These are phyloP conservation scores for Sphaerodactylus townsendi DNA, from an alignment of 2,113 vertebrate genomes.

Conservation along the genomic window DNA sequence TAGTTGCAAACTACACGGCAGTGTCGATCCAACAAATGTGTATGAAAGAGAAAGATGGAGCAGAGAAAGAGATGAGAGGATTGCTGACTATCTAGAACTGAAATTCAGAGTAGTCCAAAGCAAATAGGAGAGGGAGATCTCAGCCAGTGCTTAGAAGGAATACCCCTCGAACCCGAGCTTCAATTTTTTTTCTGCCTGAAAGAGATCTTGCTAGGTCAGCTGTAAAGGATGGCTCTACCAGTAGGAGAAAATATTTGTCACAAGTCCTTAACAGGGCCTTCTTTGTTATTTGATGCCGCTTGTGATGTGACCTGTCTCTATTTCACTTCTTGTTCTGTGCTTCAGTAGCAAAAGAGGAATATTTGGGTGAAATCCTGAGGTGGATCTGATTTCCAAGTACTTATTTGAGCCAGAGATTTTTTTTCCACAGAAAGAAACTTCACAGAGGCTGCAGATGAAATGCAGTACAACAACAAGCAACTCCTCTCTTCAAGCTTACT, in stretches of 20 bases:
- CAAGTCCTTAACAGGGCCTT: neutral
- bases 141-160: neutral
- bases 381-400: slow-evolving; percentile 18
- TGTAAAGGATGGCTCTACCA: neutral
- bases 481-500: neutral
- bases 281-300: neutral
- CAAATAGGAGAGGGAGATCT: neutral
- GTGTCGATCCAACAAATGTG: neutral
- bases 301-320: neutral
- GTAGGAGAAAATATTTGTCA: neutral
- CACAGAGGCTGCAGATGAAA: neutral
- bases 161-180: neutral
- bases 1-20: too few relatives aligned
- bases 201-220: neutral
- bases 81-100: neutral
- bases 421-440: slow-evolving; percentile 4
- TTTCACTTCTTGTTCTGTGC: neutral
- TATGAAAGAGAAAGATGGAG: neutral
- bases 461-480: neutral
- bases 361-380: neutral
- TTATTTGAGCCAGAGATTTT: neutral
- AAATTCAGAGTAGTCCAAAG: neutral
- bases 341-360: neutral
- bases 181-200: neutral
- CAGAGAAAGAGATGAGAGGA: neutral